phyloP scores from a whole-genome alignment of 2,113 vertebrate genomes.

The Ictalurus furcatus region DNA sequence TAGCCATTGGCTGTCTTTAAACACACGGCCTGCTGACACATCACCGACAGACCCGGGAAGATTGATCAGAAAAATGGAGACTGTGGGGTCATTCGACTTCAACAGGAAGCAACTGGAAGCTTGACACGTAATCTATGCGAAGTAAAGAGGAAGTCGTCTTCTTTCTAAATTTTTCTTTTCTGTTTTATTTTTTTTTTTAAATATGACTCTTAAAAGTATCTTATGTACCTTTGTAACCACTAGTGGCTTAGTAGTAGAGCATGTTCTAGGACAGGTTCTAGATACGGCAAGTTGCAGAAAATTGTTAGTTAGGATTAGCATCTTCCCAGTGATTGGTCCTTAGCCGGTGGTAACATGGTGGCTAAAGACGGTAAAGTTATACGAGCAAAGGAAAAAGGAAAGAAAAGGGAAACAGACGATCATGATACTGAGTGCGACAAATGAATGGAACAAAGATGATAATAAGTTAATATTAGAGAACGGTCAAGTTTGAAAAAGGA shows the following conservation, averaged over 20 bases:
- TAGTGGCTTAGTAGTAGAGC: not conserved
- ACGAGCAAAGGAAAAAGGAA: not conserved
- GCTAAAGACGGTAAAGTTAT: not conserved
- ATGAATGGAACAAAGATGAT: not conserved
- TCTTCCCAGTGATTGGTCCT: not conserved
- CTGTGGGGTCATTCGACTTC: not conserved
- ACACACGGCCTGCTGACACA: conserved; percentile 42
- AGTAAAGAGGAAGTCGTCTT: not conserved
- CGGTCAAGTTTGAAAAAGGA: no score
- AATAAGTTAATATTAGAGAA: not conserved
- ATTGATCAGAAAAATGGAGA: conserved; percentile 39
- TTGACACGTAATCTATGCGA: not conserved
- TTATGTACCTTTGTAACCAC: not conserved
- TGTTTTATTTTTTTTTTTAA: not conserved
- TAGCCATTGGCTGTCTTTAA: conserved; percentile 54
- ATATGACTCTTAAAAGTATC: not conserved
- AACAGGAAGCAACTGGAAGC: conserved; percentile 7
- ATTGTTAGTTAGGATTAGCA: not conserved
- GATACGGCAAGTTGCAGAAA: not conserved
- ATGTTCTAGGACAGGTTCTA: not conserved
- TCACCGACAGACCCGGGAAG: conserved; percentile 43
- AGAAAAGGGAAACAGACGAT: not conserved
- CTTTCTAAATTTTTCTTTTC: not conserved
- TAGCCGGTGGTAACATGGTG: not conserved
- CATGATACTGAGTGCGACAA: not conserved